These are phyloP conservation scores for Andinoacara biseriatus DNA, from an alignment of 2,113 vertebrate genomes.

Conservation along the genomic window DNA sequence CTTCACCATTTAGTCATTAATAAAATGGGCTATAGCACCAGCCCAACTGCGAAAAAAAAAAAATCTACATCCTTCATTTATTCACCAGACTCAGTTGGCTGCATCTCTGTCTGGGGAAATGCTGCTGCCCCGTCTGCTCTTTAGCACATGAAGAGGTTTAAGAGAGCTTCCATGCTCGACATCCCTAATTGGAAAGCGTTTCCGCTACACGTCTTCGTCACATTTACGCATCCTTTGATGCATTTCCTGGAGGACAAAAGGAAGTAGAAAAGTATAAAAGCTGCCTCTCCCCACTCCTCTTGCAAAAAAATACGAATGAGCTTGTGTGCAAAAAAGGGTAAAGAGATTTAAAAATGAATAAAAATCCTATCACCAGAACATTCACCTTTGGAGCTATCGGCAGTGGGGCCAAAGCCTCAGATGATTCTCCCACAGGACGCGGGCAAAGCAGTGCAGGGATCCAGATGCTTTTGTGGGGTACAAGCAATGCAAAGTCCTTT, in stretches of 20 bases:
- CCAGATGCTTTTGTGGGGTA: slow-evolving; percentile 67
- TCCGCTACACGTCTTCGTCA: slow-evolving; percentile 59
- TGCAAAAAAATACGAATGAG: not conserved
- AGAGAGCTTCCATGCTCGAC: slow-evolving; percentile 21
- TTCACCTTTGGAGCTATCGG: slow-evolving; percentile 65
- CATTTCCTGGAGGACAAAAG: not conserved
- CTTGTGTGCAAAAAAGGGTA: not conserved
- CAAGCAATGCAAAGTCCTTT: slow-evolving; percentile 53
- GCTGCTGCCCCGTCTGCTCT: not conserved
- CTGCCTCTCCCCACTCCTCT: not conserved
- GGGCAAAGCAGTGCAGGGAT: slow-evolving; percentile 72
- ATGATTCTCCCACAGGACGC: slow-evolving; percentile 40
- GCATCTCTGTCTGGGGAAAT: not conserved
- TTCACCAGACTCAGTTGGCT: not conserved
- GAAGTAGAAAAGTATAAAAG: slow-evolving; percentile 57
- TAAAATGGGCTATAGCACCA: not conserved
- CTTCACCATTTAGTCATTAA: not conserved
- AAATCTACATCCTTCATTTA: not conserved
- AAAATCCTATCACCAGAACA: slow-evolving; percentile 62
- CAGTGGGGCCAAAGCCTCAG: slow-evolving; percentile 31
- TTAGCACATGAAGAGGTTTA: slow-evolving; percentile 64
- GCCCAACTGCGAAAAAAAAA: not conserved
- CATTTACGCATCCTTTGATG: slow-evolving; percentile 50
- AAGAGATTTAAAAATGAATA: slow-evolving; percentile 52
- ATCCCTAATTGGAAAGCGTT: slow-evolving; percentile 55